Conservation (phyloP, 2,113 vertebrate species). For the Lanius collurio region DNA sequence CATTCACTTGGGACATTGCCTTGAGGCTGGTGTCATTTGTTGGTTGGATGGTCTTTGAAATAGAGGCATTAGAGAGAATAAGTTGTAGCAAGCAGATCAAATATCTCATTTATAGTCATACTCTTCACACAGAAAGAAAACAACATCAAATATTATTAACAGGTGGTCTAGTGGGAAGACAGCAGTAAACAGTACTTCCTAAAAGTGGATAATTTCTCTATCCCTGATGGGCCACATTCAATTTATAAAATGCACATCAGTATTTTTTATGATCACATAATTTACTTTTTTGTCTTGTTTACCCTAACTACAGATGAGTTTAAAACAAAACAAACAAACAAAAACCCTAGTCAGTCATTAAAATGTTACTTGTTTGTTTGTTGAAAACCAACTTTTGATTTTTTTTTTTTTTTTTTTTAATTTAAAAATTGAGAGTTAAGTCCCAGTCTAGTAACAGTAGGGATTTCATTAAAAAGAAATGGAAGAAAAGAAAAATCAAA, state of each 20-base stretch:
- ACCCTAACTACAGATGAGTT: neutral
- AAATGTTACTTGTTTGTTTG: neutral
- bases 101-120: neutral
- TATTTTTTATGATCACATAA: neutral
- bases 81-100: neutral
- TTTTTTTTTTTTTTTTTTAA: neutral
- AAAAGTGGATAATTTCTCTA: neutral
- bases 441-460: neutral
- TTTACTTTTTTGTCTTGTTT: neutral
- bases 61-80: neutral
- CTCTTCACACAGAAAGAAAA: neutral
- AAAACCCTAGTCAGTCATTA: neutral
- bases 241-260: neutral
- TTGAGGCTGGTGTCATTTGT: neutral
- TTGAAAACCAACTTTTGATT: neutral
- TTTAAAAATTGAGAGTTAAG: neutral
- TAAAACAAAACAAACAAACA: neutral
- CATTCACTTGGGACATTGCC: neutral
- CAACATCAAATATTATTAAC: neutral
- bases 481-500: neutral
- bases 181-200: neutral
- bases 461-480: neutral
- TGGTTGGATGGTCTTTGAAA: conserved; percentile 26
- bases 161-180: neutral
- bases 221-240: neutral